phyloP scores from a whole-genome alignment of 2,113 vertebrate genomes.

The Ictidomys tridecemlineatus region DNA sequence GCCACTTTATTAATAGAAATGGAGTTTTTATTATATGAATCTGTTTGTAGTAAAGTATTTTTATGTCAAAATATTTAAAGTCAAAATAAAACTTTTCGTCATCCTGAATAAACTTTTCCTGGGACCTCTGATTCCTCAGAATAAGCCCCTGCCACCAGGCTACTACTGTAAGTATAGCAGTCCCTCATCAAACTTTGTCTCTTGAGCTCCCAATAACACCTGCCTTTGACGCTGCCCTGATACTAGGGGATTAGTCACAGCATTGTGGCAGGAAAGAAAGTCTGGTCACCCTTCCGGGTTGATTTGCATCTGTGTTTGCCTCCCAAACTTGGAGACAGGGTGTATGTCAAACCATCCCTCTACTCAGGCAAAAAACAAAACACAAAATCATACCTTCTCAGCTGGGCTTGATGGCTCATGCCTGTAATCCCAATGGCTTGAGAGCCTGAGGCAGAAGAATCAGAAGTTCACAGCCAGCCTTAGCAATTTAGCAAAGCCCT shows the following conservation, averaged over 20 bases:
- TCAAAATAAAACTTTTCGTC: background rate
- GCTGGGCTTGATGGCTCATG: no score
- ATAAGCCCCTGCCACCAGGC: background rate
- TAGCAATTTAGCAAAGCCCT: no score
- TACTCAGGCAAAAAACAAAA: background rate
- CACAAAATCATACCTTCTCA: no score
- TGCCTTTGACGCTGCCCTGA: background rate
- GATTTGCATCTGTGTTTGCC: background rate
- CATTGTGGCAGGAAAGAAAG: background rate
- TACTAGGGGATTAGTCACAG: background rate
- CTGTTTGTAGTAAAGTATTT: background rate
- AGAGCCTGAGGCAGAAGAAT: no score
- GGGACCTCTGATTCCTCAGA: background rate
- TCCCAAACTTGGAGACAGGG: background rate
- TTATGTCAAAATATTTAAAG: background rate
- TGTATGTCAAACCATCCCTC: background rate
- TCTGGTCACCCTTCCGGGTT: background rate
- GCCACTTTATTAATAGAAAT: background rate
- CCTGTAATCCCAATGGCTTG: no score
- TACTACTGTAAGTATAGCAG: background rate
- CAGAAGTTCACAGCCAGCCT: no score
- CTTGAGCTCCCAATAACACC: background rate
- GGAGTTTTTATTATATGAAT: background rate
- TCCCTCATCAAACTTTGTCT: background rate
- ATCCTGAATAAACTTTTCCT: background rate